Base-by-base conservation (phyloP, 2,888 invertebrate species). In the Ophion costatus region DNA sequence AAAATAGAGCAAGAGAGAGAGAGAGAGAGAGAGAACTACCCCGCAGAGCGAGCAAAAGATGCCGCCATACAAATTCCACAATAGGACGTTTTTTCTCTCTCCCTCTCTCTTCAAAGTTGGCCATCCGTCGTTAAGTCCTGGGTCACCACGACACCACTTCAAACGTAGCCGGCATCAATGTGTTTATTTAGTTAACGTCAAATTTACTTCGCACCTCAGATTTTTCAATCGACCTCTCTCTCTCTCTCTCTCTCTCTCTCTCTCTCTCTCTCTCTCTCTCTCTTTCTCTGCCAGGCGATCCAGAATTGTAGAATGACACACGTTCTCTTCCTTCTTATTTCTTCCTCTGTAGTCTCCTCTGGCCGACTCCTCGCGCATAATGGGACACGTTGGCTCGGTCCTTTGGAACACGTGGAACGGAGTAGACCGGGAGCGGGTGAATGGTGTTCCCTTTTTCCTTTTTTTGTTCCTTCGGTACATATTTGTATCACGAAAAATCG, bases 151-250 rank as follows among this genome's bases (percentile, higher is more conserved):
- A 71, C 70, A 89, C 92, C 93, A 92, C 93, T 93, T 93, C 93
- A 93, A 93, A 93, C 91, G 91, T 89, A 84, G 91, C 93, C 92
- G 92, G 83, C 86, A 74, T 90, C 90, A 92, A 93, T 92, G 93
- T 93, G 93, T 93, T 93, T 93, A 92, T 93, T 93, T 93, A 90
- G 91, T 90, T 90, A 91, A 93, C 91, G 93, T 93, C 93, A 93
- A 93, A 93, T 93, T 93, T 93, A 92, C 91, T 90, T 87, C 87
- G 70, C 74, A 80, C 73, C 73, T 63, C 59, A 74, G 80, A 80
- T 57, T 67, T 70, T 70, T 74, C 57, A 80, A 80, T 73, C 80
- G 80, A 64, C 38, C 69, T n/a, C 33, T 14, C 29, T 24, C 24
- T 17, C 24, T 51, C 76, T 57, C 63, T 38, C 29, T n/a, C n/a